Conservation (phyloP, 2,113 vertebrate species). For the Daubentonia madagascariensis region DNA sequence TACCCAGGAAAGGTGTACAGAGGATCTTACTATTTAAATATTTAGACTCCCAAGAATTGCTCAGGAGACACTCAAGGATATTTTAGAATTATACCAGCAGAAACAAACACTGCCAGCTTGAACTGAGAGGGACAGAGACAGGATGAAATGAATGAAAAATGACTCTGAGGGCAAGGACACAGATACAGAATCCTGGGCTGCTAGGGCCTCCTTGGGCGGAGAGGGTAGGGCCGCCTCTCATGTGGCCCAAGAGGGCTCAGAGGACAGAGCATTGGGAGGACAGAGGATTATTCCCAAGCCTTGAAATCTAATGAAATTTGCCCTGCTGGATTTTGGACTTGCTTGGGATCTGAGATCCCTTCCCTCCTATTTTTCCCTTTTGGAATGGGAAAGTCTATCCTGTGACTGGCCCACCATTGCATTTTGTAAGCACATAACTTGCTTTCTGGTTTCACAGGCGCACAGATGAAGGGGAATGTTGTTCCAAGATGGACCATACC, state of each 20-base stretch:
- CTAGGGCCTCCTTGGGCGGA: background rate
- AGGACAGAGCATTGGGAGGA: background rate
- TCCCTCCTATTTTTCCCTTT: background rate
- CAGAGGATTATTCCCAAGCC: background rate
- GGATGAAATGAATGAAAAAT: background rate
- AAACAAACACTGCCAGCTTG: background rate
- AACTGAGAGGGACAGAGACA: background rate
- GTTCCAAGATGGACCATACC: background rate
- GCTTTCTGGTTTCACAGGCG: background rate
- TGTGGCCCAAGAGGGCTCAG: background rate
- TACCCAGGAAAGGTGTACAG: background rate
- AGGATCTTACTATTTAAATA: background rate
- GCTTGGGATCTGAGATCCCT: background rate
- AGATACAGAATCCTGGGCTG: background rate
- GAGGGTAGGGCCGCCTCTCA: background rate
- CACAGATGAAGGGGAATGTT: background rate
- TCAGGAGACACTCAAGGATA: background rate
- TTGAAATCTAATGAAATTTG: background rate
- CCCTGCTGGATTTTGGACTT: background rate
- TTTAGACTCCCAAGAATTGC: background rate
- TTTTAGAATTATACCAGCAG: background rate
- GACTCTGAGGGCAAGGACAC: background rate
- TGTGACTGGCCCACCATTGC: background rate
- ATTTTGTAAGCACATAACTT: background rate
- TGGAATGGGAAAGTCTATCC: background rate